Percentiles rank a stretch among this genome's conserved stretches.
Conservation (phyloP, 2,797 vertebrate species). For the Pseudocheirus occidentalis region DNA sequence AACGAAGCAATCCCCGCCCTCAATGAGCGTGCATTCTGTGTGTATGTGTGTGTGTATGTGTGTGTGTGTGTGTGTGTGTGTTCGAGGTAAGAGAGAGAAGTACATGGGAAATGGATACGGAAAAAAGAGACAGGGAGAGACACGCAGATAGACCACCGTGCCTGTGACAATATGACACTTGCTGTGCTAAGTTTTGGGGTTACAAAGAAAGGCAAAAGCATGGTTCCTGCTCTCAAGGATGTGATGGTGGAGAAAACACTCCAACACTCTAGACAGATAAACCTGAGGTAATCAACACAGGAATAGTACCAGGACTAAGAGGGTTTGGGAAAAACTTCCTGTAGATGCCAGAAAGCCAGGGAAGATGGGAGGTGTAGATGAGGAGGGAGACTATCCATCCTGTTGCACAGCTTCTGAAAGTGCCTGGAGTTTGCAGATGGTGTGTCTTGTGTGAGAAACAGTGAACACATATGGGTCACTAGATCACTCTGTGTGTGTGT, state of each 20-base stretch:
- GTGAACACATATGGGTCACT: too few species aligned
- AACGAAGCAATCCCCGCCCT: background rate
- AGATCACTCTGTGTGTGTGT: too few species aligned
- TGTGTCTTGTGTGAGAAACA: too few species aligned
- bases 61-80: background rate
- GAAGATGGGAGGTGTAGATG: background rate
- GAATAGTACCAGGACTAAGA: too few species aligned
- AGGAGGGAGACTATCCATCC: background rate
- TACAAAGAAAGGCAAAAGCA: background rate
- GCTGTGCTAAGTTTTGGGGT: background rate
- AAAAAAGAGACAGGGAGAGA: background rate
- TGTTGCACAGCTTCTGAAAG: too few species aligned
- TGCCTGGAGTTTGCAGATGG: too few species aligned
- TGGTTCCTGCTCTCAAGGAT: too few species aligned
- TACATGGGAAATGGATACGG: background rate
- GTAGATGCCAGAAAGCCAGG: background rate
- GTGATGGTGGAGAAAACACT: too few species aligned
- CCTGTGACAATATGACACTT: background rate
- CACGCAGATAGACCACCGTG: background rate
- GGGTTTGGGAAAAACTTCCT: background rate
- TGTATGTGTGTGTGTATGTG: background rate
- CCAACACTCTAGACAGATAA: background rate
- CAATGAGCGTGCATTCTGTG: too few species aligned
- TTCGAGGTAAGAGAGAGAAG: background rate
- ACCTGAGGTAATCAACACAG: background rate